These are phyloP conservation scores for Trematomus loennbergii DNA, from an alignment of 2,113 vertebrate species.

Conservation along the genomic window DNA sequence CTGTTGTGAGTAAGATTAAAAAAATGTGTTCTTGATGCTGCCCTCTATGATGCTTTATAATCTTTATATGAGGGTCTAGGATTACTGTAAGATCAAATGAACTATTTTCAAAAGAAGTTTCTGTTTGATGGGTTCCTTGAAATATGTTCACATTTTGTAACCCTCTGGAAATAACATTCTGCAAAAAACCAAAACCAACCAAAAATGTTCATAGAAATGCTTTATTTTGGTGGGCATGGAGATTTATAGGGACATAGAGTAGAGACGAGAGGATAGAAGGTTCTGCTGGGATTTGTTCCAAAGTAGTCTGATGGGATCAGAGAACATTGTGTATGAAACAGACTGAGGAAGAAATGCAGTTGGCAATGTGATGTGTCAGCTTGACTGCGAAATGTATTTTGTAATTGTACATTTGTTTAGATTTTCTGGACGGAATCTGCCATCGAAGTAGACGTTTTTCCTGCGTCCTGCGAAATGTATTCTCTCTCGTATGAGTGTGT, in stretches of 20 bases:
- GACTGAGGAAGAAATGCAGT: neutral
- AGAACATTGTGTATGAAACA: neutral
- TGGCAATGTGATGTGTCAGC: neutral
- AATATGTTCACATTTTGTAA: neutral
- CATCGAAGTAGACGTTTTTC: neutral
- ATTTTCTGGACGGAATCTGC: neutral
- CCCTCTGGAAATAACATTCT: neutral
- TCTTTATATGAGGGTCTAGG: neutral
- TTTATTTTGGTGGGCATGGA: neutral
- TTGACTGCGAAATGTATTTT: neutral
- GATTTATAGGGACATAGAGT: neutral
- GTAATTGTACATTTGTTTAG: neutral
- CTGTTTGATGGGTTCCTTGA: too few species aligned
- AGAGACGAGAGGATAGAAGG: neutral
- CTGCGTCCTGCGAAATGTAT: neutral
- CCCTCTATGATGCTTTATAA: conserved; percentile 3
- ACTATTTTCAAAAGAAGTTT: too few species aligned
- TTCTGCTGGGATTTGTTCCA: conserved; percentile 8
- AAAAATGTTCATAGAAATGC: neutral
- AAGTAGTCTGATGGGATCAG: neutral
- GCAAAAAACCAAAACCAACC: neutral
- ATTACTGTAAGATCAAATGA: conserved; percentile 10
- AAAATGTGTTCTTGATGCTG: neutral
- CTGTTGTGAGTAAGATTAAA: neutral
- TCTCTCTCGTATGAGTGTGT: neutral